Conservation (phyloP, 2,797 vertebrate genomes). For the Cuculus canorus region DNA sequence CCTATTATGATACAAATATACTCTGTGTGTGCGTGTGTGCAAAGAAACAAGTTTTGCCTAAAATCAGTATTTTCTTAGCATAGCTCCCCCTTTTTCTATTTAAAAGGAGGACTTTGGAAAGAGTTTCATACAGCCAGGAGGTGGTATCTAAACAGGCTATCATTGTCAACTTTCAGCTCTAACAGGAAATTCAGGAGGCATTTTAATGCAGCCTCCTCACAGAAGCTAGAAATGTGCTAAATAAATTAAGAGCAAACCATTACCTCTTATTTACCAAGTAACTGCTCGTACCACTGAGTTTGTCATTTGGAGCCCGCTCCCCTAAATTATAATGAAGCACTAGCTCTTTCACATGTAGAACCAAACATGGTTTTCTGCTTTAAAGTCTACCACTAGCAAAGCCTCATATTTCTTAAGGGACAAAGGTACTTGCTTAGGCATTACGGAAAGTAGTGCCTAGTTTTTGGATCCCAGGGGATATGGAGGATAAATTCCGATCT, state of each 20-base stretch:
- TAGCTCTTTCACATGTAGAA: not conserved
- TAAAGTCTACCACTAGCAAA: not conserved
- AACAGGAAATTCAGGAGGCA: not conserved
- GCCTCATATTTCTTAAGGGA: not conserved
- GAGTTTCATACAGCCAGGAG: not conserved
- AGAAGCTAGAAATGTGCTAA: not conserved
- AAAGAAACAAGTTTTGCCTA: not conserved
- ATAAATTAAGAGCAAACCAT: not conserved
- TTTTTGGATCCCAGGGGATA: not conserved
- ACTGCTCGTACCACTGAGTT: not conserved
- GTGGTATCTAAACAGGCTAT: not conserved
- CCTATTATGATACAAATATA: not conserved
- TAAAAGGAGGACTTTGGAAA: not conserved
- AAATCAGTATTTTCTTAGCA: not conserved
- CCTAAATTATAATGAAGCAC: not conserved
- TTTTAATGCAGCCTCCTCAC: not conserved
- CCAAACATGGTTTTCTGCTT: not conserved
- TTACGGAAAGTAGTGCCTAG: not conserved
- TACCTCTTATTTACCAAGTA: not conserved
- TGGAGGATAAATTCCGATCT: not conserved
- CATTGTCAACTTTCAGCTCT: not conserved
- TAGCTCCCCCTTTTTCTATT: not conserved
- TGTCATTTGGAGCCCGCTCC: not conserved
- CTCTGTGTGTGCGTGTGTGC: rapidly evolving
- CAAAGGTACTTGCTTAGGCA: not conserved